Evolutionary conservation across 2,113 vertebrate species (phyloP).

Genomic region (Pholis gunnellus): DNA sequence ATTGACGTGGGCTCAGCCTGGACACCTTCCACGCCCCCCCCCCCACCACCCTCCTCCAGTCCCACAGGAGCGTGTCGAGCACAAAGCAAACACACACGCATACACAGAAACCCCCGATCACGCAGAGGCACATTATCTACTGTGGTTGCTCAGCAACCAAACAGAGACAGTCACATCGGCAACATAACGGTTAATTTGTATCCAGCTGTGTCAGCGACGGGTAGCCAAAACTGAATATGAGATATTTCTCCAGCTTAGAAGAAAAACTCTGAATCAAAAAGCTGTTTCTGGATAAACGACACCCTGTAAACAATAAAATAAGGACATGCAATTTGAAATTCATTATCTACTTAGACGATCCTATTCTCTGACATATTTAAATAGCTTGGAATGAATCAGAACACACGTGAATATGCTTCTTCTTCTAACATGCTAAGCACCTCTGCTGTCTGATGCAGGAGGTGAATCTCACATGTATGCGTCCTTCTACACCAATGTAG

Average conservation of each 20-base stretch:
- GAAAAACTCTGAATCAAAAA: slow-evolving; percentile 1
- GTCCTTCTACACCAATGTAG: background rate
- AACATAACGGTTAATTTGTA: slow-evolving; percentile 68
- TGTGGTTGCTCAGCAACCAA: slow-evolving; percentile 72
- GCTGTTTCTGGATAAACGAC: background rate
- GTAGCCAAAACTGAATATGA: slow-evolving; percentile 36
- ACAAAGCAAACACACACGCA: slow-evolving; percentile 46
- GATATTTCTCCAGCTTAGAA: slow-evolving; percentile 22
- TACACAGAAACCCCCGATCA: slow-evolving; percentile 45
- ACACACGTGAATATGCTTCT: background rate
- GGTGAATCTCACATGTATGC: background rate
- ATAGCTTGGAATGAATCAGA: background rate
- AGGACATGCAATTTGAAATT: background rate
- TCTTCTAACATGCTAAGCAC: background rate
- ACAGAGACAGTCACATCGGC: slow-evolving; percentile 45
- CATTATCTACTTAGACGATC: background rate
- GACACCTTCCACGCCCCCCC: background rate
- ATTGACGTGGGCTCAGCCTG: slow-evolving; percentile 4
- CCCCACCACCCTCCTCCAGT: background rate
- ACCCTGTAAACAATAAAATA: slow-evolving; percentile 16
- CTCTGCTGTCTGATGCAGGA: background rate
- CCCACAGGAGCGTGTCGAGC: slow-evolving; percentile 23
- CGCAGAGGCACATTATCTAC: slow-evolving; percentile 55
- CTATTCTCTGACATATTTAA: background rate
- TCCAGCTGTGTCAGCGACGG: slow-evolving; percentile 75